phyloP scores from a whole-genome alignment of 2,113 vertebrate genomes.

The Menura novaehollandiae region DNA sequence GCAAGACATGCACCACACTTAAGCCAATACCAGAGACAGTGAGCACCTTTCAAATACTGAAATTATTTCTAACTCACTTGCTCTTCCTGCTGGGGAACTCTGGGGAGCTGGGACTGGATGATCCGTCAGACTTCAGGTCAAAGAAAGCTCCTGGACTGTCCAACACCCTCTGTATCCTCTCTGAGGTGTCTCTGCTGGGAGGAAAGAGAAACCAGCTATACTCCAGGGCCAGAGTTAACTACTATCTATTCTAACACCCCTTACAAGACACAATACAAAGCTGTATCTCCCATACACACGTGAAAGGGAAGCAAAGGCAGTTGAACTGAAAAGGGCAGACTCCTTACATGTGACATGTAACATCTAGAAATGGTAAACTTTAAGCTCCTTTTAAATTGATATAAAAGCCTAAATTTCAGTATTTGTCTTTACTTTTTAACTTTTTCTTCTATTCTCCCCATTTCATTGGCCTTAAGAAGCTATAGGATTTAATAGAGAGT shows the following conservation, averaged over 20 bases:
- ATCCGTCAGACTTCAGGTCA: constrained; percentile 65
- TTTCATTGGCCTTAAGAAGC: not conserved
- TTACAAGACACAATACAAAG: not conserved
- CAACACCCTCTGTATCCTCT: constrained; percentile 58
- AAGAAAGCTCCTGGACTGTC: constrained; percentile 58
- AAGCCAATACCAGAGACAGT: not conserved
- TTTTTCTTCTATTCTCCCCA: not conserved
- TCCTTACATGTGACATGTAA: not conserved
- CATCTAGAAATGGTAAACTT: not conserved
- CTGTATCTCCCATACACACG: not conserved
- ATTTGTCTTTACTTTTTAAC: not conserved
- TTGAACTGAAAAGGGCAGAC: not conserved
- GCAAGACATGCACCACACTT: not conserved
- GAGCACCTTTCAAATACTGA: not conserved
- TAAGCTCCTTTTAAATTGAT: not conserved
- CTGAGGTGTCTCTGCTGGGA: constrained; percentile 16
- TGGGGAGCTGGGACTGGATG: constrained; percentile 66
- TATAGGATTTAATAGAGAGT: not conserved
- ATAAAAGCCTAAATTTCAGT: not conserved
- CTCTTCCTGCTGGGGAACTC: constrained; percentile 64
- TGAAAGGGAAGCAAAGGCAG: not conserved
- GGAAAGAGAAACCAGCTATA: not conserved
- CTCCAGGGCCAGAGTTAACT: not conserved
- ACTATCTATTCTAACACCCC: not conserved
- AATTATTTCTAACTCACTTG: constrained; percentile 58